Evolutionary conservation across 2,113 vertebrate genomes (phyloP).

Genomic region (Cricetomys ansorgei): DNA sequence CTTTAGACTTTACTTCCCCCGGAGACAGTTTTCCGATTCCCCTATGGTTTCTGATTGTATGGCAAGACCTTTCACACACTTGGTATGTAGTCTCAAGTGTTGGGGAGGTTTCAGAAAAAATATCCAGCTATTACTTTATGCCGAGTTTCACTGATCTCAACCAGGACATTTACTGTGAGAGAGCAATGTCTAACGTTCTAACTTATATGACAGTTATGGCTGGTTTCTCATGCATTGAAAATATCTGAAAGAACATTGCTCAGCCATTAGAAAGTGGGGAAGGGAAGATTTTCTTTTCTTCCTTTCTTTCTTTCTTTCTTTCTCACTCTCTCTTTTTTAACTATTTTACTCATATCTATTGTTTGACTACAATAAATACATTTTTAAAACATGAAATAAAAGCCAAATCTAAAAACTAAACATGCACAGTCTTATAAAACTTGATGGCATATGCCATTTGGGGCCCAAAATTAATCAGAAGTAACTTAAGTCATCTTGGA

Average conservation of each 20-base stretch:
- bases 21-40: conserved; percentile 38
- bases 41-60: not conserved
- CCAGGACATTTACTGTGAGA: conserved; percentile 18
- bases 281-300: too few species aligned
- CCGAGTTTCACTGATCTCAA: conserved; percentile 11
- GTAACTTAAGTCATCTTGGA: not conserved
- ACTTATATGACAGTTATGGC: not conserved
- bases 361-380: not conserved
- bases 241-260: not conserved
- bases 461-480: not conserved
- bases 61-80: conserved; percentile 19
- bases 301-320: too few species aligned
- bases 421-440: not conserved
- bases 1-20: conserved; percentile 23
- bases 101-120: conserved; percentile 59
- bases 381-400: conserved; percentile 26
- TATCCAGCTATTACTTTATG: not conserved
- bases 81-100: not conserved
- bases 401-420: not conserved
- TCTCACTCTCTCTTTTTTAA: too few species aligned
- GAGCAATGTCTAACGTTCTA: not conserved
- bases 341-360: not conserved
- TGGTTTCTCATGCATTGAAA: not conserved
- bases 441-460: not conserved
- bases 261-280: not conserved